These are phyloP conservation scores for Sander vitreus DNA, from an alignment of 2,113 vertebrate species.

Conservation along the genomic window DNA sequence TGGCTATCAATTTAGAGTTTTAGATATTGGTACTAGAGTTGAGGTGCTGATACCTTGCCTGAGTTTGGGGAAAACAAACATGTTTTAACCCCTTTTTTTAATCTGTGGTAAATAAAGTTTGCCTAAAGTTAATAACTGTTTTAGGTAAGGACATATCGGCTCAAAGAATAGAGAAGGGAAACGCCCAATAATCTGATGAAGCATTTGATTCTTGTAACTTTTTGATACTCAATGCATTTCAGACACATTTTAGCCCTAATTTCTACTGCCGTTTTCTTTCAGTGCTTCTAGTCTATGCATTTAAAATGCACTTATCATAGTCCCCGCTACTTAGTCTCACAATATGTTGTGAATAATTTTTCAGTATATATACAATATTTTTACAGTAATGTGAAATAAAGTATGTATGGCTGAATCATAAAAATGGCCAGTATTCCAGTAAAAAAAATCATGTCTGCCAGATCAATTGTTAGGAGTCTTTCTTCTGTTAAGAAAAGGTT, in stretches of 20 bases:
- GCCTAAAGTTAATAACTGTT: neutral
- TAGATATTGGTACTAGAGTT: neutral
- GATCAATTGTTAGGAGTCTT: slow-evolving; percentile 3
- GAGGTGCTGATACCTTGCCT: neutral
- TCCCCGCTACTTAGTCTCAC: neutral
- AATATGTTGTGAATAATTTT: neutral
- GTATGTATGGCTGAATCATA: neutral
- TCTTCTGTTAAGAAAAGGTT: slow-evolving; percentile 22
- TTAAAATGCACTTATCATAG: neutral
- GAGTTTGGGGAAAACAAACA: neutral
- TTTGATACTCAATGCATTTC: neutral
- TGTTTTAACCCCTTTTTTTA: neutral
- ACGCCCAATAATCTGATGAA: no score
- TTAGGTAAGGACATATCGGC: neutral
- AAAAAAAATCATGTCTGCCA: neutral
- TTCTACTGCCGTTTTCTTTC: neutral
- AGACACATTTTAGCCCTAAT: neutral
- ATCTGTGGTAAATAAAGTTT: neutral
- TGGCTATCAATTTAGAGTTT: neutral
- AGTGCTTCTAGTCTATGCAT: neutral
- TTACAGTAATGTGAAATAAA: neutral
- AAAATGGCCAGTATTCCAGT: neutral
- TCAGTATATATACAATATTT: no score
- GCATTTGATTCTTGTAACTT: neutral
- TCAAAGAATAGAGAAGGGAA: neutral